phyloP scores from a whole-genome alignment of 2,888 invertebrate species.

The Agrochola lychnidis region DNA sequence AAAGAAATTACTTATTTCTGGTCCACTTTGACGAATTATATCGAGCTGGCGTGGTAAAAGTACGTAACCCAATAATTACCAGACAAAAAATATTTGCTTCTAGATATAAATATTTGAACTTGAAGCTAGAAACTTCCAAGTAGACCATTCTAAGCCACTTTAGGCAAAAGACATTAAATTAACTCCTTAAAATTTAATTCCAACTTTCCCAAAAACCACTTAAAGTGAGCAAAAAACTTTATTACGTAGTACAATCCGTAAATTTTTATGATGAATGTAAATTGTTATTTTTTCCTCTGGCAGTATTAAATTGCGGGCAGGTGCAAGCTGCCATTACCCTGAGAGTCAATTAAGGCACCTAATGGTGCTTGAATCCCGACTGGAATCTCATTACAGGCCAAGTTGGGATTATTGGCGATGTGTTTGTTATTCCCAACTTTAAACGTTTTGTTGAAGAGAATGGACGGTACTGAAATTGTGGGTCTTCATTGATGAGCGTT shows the following conservation, averaged over 20 bases:
- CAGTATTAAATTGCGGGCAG: conserved; percentile 65
- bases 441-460: conserved; percentile 35
- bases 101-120: not conserved
- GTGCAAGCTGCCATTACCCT: conserved; percentile 66
- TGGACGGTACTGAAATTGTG: conserved; percentile 4
- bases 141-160: not conserved
- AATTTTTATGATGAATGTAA: conserved; percentile 55
- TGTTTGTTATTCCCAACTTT: conserved; percentile 60
- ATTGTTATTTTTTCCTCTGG: conserved; percentile 50
- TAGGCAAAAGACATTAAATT: not conserved
- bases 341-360: conserved; percentile 70
- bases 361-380: conserved; percentile 62
- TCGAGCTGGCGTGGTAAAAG: not conserved
- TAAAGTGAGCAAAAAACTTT: conserved; percentile 22
- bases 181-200: conserved; percentile 3
- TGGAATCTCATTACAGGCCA: conserved; percentile 65
- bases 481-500: conserved; percentile 12
- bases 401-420: conserved; percentile 61
- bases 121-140: not conserved
- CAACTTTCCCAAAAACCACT: not conserved
- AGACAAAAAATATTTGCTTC: too few relatives aligned
- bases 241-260: conserved; percentile 40
- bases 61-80: not conserved
- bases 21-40: not conserved
- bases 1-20: conserved; percentile 10